Evolutionary conservation across 2,888 invertebrate species (phyloP).

Genomic region (Teleiodes luculella): DNA sequence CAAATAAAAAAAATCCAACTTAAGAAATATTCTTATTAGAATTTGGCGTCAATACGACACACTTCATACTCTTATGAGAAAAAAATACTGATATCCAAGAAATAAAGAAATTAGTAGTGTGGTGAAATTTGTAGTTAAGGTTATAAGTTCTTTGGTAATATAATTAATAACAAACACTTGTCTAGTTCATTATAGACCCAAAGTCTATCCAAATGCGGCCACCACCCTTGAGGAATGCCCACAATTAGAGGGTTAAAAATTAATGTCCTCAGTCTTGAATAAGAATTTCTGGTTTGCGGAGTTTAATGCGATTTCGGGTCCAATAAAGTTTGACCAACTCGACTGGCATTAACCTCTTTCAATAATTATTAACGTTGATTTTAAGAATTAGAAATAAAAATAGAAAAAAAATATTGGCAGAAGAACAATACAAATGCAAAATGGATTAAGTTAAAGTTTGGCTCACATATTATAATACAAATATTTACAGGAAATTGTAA

Average conservation of each 20-base stretch:
- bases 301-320: background rate
- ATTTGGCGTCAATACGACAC: background rate
- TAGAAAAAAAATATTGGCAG: too few relatives aligned
- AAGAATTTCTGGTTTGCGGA: conserved; percentile 23
- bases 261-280: conserved; percentile 39
- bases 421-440: too few relatives aligned
- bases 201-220: conserved; percentile 43
- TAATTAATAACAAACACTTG: conserved; percentile 48
- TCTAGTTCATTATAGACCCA: conserved; percentile 51
- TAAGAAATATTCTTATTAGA: background rate
- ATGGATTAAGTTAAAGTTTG: too few relatives aligned
- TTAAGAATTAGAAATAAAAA: too few relatives aligned
- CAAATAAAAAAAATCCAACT: background rate
- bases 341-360: too few relatives aligned
- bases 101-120: too few relatives aligned
- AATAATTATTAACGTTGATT: too few relatives aligned
- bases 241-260: conserved; percentile 53
- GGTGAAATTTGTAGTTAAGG: too few relatives aligned
- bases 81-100: background rate
- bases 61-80: background rate
- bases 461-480: too few relatives aligned
- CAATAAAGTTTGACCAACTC: too few relatives aligned
- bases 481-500: too few relatives aligned
- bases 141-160: too few relatives aligned
- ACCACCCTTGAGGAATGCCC: conserved; percentile 48